These are phyloP conservation scores for Microcebus lehilahytsara DNA, from an alignment of 2,113 vertebrate genomes.

Conservation along the genomic window DNA sequence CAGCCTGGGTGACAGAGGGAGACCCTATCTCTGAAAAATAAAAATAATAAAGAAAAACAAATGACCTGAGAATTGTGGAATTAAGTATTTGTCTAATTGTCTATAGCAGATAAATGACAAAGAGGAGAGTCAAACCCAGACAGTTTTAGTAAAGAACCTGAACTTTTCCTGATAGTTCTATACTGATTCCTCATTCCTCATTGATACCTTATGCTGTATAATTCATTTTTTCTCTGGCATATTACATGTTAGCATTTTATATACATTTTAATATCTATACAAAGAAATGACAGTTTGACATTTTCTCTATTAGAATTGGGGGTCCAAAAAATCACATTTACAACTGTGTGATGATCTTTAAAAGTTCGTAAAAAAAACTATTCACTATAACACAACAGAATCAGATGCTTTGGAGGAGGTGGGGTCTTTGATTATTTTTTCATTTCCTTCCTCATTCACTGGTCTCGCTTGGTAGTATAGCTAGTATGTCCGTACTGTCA, in stretches of 20 bases:
- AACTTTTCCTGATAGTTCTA: neutral
- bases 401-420: neutral
- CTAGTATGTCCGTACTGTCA: neutral
- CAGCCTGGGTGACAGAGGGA: too few relatives aligned
- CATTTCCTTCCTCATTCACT: neutral
- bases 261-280: neutral
- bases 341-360: neutral
- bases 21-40: too few relatives aligned
- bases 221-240: neutral
- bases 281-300: neutral
- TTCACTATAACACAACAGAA: neutral
- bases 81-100: neutral
- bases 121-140: too few relatives aligned
- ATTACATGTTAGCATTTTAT: neutral
- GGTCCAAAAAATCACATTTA: neutral
- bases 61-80: neutral
- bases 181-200: neutral
- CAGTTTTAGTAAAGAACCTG: neutral
- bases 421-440: too few relatives aligned
- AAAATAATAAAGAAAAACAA: neutral
- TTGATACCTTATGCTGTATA: neutral
- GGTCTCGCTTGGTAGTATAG: accelerated
- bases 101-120: neutral
- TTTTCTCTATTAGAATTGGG: neutral
- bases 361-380: neutral